Evolutionary conservation across 2,797 vertebrate genomes (phyloP), one percentile per base, ranked within the genome.

Genomic region (Amphiprion clarkii): DNA sequence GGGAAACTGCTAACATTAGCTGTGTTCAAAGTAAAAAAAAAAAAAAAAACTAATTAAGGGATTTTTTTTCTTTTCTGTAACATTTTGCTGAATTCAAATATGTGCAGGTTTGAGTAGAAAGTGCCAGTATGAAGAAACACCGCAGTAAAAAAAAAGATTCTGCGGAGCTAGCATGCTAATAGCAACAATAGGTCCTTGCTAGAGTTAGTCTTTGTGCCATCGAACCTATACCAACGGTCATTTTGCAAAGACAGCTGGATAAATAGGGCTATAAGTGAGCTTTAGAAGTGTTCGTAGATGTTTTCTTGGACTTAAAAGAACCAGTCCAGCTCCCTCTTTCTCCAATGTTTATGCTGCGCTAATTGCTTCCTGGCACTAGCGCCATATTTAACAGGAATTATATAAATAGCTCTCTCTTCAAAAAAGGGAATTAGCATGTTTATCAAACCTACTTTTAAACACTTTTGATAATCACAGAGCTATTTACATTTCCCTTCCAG

Each of bases 401-500:
- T 67, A 39, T n/a, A 46, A 73, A 75, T 61, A 56, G 49, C 27
- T 31, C 6, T 46, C 5, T 27, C 25, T 6, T 3, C 54, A 33
- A 36, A n/a, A n/a, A 48, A 49, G 17, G 9, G 1, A 39, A 21
- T 48, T n/a, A 25, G 19, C 11, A 11, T 33, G 14, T 65, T 64
- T 61, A 25, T 13, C 11, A 54, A 54, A 58, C 44, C 21, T 2
- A 21, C 27, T 42, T 80, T 49, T 8, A 44, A 16, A 27, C 58
- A 12, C 19, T 63, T 17, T 27, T 27, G 62, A 3, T 57, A 2
- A 19, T 23, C 14, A 70, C 48, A 63, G 19, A 40, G 29, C 29
- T 67, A 17, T 23, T 72, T 68, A 53, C 67, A 27, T 71, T 77
- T 69, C 44, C 55, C 59, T 74, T 57, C 66, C 66, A 36, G n/a